Base-by-base conservation (phyloP, 2,888 invertebrate genomes). In the Himalopsyche tibetana region DNA sequence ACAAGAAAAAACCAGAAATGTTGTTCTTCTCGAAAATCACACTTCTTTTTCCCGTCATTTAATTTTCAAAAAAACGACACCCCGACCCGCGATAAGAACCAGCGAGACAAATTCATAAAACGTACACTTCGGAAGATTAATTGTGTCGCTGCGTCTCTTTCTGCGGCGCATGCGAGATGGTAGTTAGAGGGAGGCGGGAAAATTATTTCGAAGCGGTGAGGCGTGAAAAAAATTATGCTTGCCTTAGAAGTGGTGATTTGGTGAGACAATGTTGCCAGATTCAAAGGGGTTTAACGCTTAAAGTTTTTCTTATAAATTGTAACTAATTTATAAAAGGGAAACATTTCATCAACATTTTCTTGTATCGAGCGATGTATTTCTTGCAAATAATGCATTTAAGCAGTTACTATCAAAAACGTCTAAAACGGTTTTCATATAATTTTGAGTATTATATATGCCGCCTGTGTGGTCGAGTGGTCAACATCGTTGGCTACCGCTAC, bases 41-140 rank as follows among this genome's bases (percentile, higher is more conserved):
- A 36, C 74, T 74, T 74, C 74, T 74, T 36, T 74, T 74, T 74
- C 79, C 55, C 12, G 42, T 56, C 84, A 84, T 84, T 85, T 86
- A 86, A 84, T 86, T 86, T 82, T 80, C 86, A 42, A 83, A 86
- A 81, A 69, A 86, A 84, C 85, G 84, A 86, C 80, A 63, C 45
- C 86, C 81, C 42, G 69, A 51, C 82, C 82, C 82, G 45, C 80
- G 51, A 69, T 85, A 85, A 86, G 83, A 86, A 80, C 19, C 80
- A 81, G 74, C 82, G 80, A 55, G 86, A 86, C 86, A 86, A 86
- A 86, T 86, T 86, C 80, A 86, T 86, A 81, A 86, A 83, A 74
- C 69, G 80, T 63, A 85, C 80, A 56, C 80, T 55, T 51, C 45
- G 38, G 56, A 42, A 81, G 83, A 86, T 86, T 86, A 86, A 86